Evolutionary conservation across 2,888 invertebrate species (phyloP).

Genomic region (Alentia gelatinosa): DNA sequence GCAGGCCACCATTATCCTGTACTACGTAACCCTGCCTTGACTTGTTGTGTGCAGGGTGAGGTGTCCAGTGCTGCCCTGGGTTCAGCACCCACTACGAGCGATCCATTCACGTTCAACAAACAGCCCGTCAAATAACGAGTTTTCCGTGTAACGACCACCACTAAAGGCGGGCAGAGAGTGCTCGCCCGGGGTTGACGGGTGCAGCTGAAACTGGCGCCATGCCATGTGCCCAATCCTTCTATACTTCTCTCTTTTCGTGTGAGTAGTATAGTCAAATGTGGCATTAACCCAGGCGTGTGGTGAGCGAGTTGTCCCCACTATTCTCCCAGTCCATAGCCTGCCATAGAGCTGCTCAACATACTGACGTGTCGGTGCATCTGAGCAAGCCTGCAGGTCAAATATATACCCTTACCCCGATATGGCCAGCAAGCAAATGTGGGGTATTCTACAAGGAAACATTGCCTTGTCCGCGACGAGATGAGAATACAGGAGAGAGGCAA

Average conservation of each 20-base stretch:
- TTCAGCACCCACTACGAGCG: too few species aligned
- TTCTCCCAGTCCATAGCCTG: not conserved
- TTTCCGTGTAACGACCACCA: not conserved
- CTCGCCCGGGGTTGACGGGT: not conserved
- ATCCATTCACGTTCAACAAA: too few species aligned
- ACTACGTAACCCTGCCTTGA: too few species aligned
- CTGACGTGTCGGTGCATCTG: not conserved
- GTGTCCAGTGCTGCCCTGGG: too few species aligned
- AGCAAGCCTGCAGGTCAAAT: not conserved
- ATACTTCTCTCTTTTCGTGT: not conserved
- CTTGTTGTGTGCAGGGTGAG: too few species aligned
- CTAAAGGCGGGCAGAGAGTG: not conserved
- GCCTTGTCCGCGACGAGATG: not conserved
- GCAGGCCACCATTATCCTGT: too few species aligned
- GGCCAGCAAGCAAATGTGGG: not conserved
- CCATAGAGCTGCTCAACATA: not conserved
- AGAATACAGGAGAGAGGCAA: not conserved
- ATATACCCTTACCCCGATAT: not conserved
- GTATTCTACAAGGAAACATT: not conserved
- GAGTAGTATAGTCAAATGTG: conserved; percentile 30
- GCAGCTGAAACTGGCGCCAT: not conserved
- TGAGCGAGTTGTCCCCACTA: not conserved
- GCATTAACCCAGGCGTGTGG: not conserved
- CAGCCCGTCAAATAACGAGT: too few species aligned
- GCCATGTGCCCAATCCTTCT: not conserved